A percentile compares a stretch with the other conserved stretches of the same genome.
Evolutionary conservation across 2,113 vertebrate species (phyloP).

Genomic region (Mesocricetus auratus): DNA sequence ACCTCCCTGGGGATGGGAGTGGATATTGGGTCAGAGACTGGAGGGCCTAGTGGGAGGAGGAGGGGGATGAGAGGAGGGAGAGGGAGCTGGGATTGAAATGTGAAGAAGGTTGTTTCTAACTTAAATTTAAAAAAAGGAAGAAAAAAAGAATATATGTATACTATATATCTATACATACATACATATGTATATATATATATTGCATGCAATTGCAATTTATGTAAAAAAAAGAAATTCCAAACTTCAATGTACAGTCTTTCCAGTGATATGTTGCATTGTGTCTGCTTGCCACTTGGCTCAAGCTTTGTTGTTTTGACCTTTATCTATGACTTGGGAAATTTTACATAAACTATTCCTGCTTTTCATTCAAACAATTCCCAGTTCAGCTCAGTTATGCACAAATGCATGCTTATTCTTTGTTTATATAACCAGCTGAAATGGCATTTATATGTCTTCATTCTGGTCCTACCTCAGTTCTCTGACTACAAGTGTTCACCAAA

Average conservation of each 20-base stretch:
- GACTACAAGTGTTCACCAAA: neutral
- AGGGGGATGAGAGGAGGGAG: too few species aligned
- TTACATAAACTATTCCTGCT: neutral
- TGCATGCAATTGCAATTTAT: too few species aligned
- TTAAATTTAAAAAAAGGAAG: too few species aligned
- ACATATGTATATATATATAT: too few species aligned
- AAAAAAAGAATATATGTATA: too few species aligned
- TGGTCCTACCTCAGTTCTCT: neutral
- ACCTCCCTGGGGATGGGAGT: too few species aligned
- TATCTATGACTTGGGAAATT: neutral
- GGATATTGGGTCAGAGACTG: too few species aligned
- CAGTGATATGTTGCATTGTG: neutral
- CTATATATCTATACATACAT: too few species aligned
- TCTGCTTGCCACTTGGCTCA: neutral
- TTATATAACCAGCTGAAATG: neutral
- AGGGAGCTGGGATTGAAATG: too few species aligned
- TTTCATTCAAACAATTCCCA: slow-evolving; percentile 5
- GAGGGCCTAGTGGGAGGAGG: too few species aligned
- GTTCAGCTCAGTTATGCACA: neutral
- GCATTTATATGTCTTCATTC: neutral
- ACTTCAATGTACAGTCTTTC: neutral
- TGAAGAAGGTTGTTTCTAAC: too few species aligned
- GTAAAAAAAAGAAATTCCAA: too few species aligned
- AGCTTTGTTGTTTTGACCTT: neutral
- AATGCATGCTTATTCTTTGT: neutral